Evolutionary conservation across 2,113 vertebrate genomes (phyloP), one percentile per base, ranked within the genome.

Genomic region (Suricata suricatta): DNA sequence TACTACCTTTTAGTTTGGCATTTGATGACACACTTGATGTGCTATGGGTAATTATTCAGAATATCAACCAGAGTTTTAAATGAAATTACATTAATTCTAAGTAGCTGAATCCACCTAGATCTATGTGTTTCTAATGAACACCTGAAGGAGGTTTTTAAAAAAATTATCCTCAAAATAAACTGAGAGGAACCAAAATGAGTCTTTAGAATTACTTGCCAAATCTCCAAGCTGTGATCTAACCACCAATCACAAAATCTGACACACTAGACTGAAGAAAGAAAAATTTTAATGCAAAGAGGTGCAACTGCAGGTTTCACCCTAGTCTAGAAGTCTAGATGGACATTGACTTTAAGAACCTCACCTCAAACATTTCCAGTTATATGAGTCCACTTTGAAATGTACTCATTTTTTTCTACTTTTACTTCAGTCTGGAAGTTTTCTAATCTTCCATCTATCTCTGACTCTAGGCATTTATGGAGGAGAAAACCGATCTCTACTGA

Each of bases 11-110:
- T 44, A 38, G 25, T 85, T 85, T 57, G 72, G 41, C 17, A 52
- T 84, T 74, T 81, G 63, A 85, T 85, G 66, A 90, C 54, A 87
- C 81, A 86, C 35, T 69, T 83, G 25, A 83, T 50, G 13, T 76
- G 44, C 13, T 60, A 29, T 69, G 35, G 85, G 33, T 83, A 50
- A 93, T 88, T 82, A 57, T 25, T 7, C 35, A 93, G 77, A 54
- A 88, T 77, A 47, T 60, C 47, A 96, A 77, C 35, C 77, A 89
- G 57, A 76, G 31, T 60, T 96, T 47, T 83, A 93, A 93, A 47
- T 47, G 23, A 57, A 88, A 68, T 19, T 47, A 35, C 13, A 44
- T 74, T 68, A 68, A 74, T 74, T 57, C 23, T 66, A 74, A 83
- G 84, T 68, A 83, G 25, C 23, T 66, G 66, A 69, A 68, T 29